Evolutionary conservation across 1,140 invertebrate species (phyloP).

Genomic region (Drosophila takahashii): DNA sequence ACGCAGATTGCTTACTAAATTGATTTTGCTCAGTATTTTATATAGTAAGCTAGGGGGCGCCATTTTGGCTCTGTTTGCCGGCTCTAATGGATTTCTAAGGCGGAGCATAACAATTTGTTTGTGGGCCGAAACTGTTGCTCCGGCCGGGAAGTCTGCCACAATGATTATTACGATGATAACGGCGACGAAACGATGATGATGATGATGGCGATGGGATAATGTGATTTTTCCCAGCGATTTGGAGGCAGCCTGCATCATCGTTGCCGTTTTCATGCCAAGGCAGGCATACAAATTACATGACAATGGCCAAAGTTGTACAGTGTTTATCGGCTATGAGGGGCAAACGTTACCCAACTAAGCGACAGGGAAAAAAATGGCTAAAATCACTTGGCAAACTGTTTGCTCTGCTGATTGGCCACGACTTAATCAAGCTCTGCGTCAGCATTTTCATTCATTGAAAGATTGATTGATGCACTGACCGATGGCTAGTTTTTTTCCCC

Average conservation of each 20-base stretch:
- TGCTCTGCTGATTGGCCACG: conserved; percentile 59
- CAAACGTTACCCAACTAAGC: conserved; percentile 8
- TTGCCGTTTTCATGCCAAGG: conserved; percentile 38
- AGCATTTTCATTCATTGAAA: conserved; percentile 52
- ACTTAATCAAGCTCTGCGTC: conserved; percentile 58
- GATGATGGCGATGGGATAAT: conserved; percentile 52
- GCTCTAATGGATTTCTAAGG: conserved; percentile 57
- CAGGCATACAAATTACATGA: conserved; percentile 49
- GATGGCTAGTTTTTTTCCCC: conserved; percentile 23
- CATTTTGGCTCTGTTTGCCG: conserved; percentile 41
- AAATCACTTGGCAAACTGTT: conserved; percentile 56
- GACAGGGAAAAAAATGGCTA: background rate
- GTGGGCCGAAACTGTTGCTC: conserved; percentile 46
- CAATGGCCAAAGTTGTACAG: conserved; percentile 14
- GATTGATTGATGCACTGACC: conserved; percentile 57
- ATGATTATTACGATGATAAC: conserved; percentile 25
- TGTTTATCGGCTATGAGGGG: conserved; percentile 18
- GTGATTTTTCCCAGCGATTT: conserved; percentile 49
- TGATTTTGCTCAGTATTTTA: conserved; percentile 7
- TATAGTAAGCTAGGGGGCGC: conserved; percentile 29
- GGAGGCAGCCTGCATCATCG: conserved; percentile 21
- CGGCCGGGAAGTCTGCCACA: conserved; percentile 15
- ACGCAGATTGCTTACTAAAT: background rate
- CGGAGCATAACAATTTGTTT: conserved; percentile 58
- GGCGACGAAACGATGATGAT: conserved; percentile 22